phyloP scores from a whole-genome alignment of 2,888 invertebrate genomes.

The Lasioglossum marginatum region DNA sequence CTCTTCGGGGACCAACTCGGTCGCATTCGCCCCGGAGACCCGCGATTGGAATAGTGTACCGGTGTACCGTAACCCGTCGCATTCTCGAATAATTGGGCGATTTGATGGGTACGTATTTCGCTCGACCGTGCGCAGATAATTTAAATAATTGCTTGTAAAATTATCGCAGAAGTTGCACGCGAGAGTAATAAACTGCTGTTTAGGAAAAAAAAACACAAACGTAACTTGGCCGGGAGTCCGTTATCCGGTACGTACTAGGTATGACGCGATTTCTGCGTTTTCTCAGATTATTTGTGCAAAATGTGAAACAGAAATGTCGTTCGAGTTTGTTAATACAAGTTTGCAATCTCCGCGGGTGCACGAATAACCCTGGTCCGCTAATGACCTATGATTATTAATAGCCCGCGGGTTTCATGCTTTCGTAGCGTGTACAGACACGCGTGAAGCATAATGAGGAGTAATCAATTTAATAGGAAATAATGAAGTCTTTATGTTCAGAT shows the following conservation, averaged over 20 bases:
- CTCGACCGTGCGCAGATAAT: not conserved
- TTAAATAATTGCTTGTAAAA: not conserved
- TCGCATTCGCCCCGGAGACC: not conserved
- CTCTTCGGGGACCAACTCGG: not conserved
- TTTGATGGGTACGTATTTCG: not conserved
- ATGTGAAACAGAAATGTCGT: not conserved
- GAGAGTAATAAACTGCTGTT: not conserved
- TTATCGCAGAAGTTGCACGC: not conserved
- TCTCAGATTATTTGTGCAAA: not conserved
- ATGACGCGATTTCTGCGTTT: not conserved
- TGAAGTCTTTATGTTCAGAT: not conserved
- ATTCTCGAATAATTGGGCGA: constrained; percentile 5
- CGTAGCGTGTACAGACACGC: not conserved
- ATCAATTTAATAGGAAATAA: constrained; percentile 2
- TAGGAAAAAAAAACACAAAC: not conserved
- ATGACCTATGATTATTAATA: not conserved
- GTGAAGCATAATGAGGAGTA: not conserved
- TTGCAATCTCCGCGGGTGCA: not conserved
- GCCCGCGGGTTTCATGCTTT: constrained; percentile 4
- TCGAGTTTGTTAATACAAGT: not conserved
- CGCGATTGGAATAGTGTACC: not conserved
- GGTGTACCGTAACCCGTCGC: not conserved
- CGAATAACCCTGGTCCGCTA: not conserved
- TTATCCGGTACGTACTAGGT: not conserved
- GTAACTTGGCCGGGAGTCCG: not conserved